Conservation (phyloP, 2,888 invertebrate genomes). For the Mayetiola destructor region DNA sequence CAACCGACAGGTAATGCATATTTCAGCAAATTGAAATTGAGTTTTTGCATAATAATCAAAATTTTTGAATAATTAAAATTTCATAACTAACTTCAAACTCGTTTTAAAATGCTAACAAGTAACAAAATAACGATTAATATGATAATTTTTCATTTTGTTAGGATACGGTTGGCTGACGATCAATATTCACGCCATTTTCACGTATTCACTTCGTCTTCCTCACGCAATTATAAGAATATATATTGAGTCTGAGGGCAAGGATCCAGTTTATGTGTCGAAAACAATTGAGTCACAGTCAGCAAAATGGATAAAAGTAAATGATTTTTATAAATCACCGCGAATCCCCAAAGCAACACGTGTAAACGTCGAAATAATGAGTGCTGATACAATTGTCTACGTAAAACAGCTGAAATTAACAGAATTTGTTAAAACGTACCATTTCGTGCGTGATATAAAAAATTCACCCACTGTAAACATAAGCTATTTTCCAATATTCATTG, state of each 20-base stretch:
- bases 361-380: neutral
- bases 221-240: no score
- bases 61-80: neutral
- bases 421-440: no score
- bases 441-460: no score
- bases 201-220: no score
- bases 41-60: neutral
- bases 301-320: neutral
- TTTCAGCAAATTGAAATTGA: neutral
- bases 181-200: no score
- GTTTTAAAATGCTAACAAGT: no score
- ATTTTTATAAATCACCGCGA: neutral
- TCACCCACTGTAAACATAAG: neutral
- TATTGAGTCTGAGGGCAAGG: no score
- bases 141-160: neutral
- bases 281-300: neutral
- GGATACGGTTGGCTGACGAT: neutral
- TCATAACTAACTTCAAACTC: neutral
- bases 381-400: neutral
- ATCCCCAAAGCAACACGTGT: neutral
- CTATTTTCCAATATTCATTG: neutral
- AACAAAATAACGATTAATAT: neutral
- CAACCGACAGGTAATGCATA: neutral
- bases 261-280: no score
- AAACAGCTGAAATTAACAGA: neutral